Evolutionary conservation across 2,797 vertebrate species (phyloP).

Genomic region (Pseudocheirus occidentalis): DNA sequence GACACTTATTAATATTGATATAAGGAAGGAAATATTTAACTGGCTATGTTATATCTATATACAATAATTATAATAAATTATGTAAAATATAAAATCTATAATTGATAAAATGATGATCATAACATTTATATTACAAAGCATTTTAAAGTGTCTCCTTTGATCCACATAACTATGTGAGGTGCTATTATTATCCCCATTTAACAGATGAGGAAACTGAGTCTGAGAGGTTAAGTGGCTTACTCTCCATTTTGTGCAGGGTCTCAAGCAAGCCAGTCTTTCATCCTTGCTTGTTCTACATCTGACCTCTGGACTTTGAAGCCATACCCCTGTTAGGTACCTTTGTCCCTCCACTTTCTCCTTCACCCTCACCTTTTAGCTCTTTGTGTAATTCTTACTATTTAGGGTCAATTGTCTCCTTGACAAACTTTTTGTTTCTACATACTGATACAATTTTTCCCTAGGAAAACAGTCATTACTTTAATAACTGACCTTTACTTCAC

Average conservation of each 20-base stretch:
- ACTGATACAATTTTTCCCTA: conserved; percentile 7
- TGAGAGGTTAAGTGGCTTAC: neutral
- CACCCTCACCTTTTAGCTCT: neutral
- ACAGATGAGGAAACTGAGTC: neutral
- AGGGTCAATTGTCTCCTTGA: conserved; percentile 14
- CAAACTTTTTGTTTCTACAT: neutral
- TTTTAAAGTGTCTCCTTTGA: neutral
- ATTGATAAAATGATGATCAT: neutral
- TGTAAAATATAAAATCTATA: neutral
- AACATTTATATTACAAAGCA: neutral
- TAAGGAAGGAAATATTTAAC: neutral
- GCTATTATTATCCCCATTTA: neutral
- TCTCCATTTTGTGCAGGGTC: neutral
- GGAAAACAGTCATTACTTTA: conserved; percentile 16
- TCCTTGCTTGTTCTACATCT: neutral
- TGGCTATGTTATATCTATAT: neutral
- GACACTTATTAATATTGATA: neutral
- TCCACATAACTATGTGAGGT: neutral
- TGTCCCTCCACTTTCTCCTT: neutral
- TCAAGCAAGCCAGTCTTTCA: neutral
- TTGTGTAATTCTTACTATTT: neutral
- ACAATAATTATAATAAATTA: neutral
- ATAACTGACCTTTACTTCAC: conserved; percentile 24
- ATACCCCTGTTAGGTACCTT: neutral
- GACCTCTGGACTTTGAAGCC: neutral